Base-by-base conservation (phyloP, 2,888 invertebrate genomes). In the Eilema depressum region DNA sequence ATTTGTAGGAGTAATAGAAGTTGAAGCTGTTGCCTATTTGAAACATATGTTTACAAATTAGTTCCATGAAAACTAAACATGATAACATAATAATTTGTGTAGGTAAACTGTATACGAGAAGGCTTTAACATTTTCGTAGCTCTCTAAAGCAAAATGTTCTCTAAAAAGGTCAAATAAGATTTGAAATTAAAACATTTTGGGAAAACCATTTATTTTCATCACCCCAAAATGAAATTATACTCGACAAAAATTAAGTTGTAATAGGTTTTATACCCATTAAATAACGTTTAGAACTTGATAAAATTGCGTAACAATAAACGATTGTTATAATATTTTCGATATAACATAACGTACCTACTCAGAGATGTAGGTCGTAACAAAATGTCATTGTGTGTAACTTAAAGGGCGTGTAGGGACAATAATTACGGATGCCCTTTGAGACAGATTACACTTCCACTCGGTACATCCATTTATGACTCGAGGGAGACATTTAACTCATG, bases 391-490 rank as follows among this genome's bases (percentile, higher is more conserved):
- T 23, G n/a, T 17, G 23, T 12, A 60, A n/a, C 61, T 69, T 59
- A 33, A 72, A 70, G 60, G 71, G 63, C 63, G 10, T 62, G 57
- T 69, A 71, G 63, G 69, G 59, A 60, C 70, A 66, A 75, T 81
- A 76, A 81, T 81, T 76, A 76, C 26, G 64, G 61, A 62, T 66
- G 70, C 64, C 81, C 72, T 68, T 68, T 68, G 81, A 81, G 81
- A 74, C 74, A 69, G 74, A 81, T 81, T 81, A 76, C 69, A 69
- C 68, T 79, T 63, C 72, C 74, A 73, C 76, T 70, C 67, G 56
- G 66, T 68, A 69, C 53, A 78, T 65, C 57, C 57, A 71, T 68
- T 74, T 73, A 59, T 33, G 68, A 61, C 72, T 63, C 73, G 28
- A 14, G 71, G 63, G 79, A 68, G 60, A 47, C 57, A 33, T 73